These are phyloP conservation scores for Amyelois transitella DNA, from an alignment of 1,140 invertebrate genomes.

Conservation along the genomic window DNA sequence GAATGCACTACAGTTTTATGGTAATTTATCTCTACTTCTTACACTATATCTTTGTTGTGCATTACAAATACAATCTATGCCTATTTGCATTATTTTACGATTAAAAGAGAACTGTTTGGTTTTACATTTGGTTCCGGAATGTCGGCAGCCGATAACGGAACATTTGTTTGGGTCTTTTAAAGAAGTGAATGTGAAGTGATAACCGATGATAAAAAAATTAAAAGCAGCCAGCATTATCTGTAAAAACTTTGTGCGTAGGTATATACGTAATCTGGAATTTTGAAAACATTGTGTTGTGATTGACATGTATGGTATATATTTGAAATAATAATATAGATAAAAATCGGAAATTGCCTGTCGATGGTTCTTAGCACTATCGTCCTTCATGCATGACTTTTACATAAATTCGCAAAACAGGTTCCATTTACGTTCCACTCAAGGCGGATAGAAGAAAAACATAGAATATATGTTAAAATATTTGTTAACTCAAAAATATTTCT, in stretches of 20 bases:
- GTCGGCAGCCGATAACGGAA: not conserved
- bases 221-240: not conserved
- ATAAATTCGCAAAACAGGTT: conserved; percentile 36
- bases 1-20: conserved; percentile 33
- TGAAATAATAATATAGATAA: conserved; percentile 3
- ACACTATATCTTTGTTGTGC: not conserved
- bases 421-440: conserved; percentile 5
- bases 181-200: not conserved
- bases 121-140: not conserved
- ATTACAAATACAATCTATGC: not conserved
- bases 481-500: not conserved
- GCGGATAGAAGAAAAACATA: not conserved
- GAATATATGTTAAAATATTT: not conserved
- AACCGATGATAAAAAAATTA: not conserved
- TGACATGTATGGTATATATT: too few species aligned
- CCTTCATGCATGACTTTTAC: conserved; percentile 37
- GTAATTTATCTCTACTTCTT: conserved; percentile 17
- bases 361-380: conserved; percentile 29
- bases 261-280: too few species aligned
- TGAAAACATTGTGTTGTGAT: too few species aligned
- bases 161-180: not conserved
- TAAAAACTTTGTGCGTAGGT: too few species aligned
- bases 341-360: conserved; percentile 26
- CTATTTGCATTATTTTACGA: not conserved
- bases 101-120: not conserved